These are phyloP conservation scores for Oxyura jamaicensis DNA, from an alignment of 2,113 vertebrate genomes.

Conservation along the genomic window DNA sequence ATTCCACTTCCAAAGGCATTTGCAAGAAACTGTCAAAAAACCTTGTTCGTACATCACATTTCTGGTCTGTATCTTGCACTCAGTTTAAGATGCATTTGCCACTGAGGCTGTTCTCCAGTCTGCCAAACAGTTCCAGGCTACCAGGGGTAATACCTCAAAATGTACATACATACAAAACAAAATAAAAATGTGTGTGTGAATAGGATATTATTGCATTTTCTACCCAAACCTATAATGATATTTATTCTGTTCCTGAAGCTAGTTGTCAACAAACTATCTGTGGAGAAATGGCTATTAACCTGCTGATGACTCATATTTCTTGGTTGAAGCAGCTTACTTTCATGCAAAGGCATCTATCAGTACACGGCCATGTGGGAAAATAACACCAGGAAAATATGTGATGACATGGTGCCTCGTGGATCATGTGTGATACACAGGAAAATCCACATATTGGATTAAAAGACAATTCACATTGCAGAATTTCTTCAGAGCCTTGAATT, in stretches of 20 bases:
- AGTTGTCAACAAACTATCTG: not conserved
- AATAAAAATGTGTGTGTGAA: not conserved
- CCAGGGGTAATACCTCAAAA: not conserved
- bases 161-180: not conserved
- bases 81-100: not conserved
- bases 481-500: constrained; percentile 5
- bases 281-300: not conserved
- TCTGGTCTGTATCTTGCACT: not conserved
- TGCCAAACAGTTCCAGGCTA: not conserved
- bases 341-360: not conserved
- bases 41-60: not conserved
- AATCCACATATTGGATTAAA: not conserved
- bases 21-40: not conserved
- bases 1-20: not conserved
- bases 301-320: not conserved
- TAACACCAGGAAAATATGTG: not conserved
- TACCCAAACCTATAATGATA: not conserved
- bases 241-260: not conserved
- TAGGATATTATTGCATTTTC: not conserved
- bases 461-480: not conserved
- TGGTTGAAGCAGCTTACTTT: not conserved
- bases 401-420: not conserved
- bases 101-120: not conserved
- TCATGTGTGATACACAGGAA: not conserved
- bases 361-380: not conserved